Evolutionary conservation across 2,888 invertebrate species (phyloP).

Genomic region (Ditula angustiorana): DNA sequence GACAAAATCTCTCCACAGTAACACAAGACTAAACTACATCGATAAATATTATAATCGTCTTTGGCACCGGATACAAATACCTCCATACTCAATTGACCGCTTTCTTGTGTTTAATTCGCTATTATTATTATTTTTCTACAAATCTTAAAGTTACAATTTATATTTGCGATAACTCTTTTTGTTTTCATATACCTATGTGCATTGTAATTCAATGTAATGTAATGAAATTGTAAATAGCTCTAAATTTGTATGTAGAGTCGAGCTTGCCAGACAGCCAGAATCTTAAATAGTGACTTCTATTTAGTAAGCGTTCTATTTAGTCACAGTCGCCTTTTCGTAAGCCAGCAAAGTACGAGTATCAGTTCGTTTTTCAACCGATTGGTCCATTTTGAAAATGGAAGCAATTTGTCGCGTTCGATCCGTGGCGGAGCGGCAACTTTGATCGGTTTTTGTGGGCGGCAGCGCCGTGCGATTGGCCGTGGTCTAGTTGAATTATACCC

Average conservation of each 20-base stretch:
- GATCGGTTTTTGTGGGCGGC: constrained; percentile 78
- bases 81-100: too few species aligned
- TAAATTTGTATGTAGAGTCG: neutral
- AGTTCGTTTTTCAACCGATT: constrained; percentile 67
- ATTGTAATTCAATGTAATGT: too few species aligned
- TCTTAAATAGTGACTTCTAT: constrained; percentile 20
- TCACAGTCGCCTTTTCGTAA: constrained; percentile 32
- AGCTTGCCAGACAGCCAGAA: neutral
- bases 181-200: too few species aligned
- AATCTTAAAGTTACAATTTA: too few species aligned
- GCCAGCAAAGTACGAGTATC: constrained; percentile 53
- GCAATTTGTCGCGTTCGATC: constrained; percentile 80
- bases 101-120: too few species aligned
- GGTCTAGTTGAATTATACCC: constrained; percentile 59
- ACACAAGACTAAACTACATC: too few species aligned
- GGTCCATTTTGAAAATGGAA: constrained; percentile 75
- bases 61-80: too few species aligned
- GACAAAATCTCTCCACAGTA: too few species aligned
- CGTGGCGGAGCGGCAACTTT: constrained; percentile 74
- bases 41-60: too few species aligned
- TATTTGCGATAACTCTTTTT: too few species aligned
- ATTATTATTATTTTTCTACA: too few species aligned
- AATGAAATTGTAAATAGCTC: too few species aligned
- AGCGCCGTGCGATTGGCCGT: constrained; percentile 66
- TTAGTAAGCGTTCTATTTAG: constrained; percentile 23